Base-by-base conservation (phyloP, 2,888 invertebrate species). In the Lutraria lutraria region DNA sequence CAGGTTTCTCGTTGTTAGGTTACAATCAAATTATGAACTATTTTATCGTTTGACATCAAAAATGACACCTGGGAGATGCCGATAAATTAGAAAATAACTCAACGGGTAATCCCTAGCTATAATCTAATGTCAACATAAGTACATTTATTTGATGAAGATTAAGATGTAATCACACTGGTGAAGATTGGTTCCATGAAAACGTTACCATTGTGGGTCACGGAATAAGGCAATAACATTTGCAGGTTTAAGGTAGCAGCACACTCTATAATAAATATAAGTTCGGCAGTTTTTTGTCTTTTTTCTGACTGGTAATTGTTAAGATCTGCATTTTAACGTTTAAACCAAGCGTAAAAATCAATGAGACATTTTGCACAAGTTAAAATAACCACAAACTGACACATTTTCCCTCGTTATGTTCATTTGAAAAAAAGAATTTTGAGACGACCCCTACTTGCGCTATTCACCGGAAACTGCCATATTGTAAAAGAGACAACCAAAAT, bases 391-490 rank as follows among this genome's bases (percentile, higher is more conserved):
- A 4, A 43, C 8, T 43, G 43, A 43, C 8, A 8, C 43, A 43
- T 43, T 43, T 43, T 43, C 8, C 43, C 4, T 68, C 25, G n/a
- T 25, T n/a, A 29, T 56, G 25, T 52, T 82, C n/a, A n/a, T n/a
- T n/a, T 56, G 8, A 56, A 29, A 82, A 56, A 31, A 63, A 86
- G 53, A 63, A 81, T 34, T 56, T 87, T 87, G 87, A 87, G 83
- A 83, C 53, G 54, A 31, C 54, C 87, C 87, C 87, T 53, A 68
- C 53, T 10, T 54, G 8, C 52, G 0, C 0, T 31, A 29, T 29
- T 56, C 10, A 81, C 84, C 80, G 89, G 89, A 89, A 76, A 34
- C 34, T 80, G 56, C 72, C 0, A 21, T 10, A 52, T 79, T 34
- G 76, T 43, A 72, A 53, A 83, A 6, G 81, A 83, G 79, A 43